phyloP scores from a whole-genome alignment of 2,797 vertebrate species.

The Myoxocephalus aenaeus region DNA sequence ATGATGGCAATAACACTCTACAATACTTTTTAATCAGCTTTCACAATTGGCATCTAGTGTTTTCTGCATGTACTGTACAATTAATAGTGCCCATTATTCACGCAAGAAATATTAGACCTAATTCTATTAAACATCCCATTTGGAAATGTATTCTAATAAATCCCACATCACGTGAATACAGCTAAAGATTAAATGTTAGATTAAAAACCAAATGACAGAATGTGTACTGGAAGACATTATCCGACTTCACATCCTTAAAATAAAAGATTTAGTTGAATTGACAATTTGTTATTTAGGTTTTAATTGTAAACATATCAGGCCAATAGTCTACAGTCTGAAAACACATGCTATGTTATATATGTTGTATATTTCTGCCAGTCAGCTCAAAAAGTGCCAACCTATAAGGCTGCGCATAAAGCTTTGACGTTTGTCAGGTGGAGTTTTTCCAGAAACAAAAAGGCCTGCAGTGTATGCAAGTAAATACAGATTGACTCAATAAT shows the following conservation, averaged over 20 bases:
- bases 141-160: neutral
- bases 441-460: conserved; percentile 30
- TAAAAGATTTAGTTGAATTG: conserved; percentile 10
- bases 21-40: neutral
- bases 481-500: conserved; percentile 30
- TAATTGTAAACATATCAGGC: conserved; percentile 25
- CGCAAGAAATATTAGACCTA: neutral
- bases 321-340: conserved; percentile 39
- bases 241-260: conserved; percentile 7
- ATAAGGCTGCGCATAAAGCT: conserved; percentile 45
- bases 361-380: conserved; percentile 18
- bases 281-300: conserved; percentile 6
- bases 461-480: conserved; percentile 34
- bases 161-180: conserved; percentile 14
- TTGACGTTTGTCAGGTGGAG: conserved; percentile 28
- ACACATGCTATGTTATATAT: conserved; percentile 51
- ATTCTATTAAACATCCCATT: neutral
- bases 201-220: neutral
- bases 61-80: neutral
- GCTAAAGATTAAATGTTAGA: neutral
- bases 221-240: conserved; percentile 12
- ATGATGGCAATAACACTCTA: neutral
- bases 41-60: neutral
- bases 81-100: neutral
- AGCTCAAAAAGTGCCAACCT: conserved; percentile 16